Conservation (phyloP, 2,888 invertebrate species). For the Drosophila mulleri region DNA sequence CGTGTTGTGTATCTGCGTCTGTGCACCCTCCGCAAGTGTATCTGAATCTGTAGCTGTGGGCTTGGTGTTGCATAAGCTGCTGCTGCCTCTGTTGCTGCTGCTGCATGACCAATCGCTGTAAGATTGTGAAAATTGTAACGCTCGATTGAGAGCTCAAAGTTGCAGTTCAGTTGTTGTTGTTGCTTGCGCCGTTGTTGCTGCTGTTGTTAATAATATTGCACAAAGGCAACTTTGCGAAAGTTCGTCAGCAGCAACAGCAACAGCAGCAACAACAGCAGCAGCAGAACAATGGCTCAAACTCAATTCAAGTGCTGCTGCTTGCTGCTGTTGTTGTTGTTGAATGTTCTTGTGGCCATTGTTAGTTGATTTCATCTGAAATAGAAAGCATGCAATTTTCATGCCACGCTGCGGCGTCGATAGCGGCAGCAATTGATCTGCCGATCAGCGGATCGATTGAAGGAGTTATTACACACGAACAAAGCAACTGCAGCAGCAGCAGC, state of each 20-base stretch:
- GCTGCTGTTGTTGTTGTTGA: constrained; percentile 36
- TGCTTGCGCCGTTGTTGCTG: constrained; percentile 47
- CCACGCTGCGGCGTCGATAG: constrained; percentile 75
- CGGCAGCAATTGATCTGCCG: constrained; percentile 78
- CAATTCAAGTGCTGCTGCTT: constrained; percentile 59
- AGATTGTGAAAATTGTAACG: constrained; percentile 82
- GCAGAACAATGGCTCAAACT: constrained; percentile 71
- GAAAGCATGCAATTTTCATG: constrained; percentile 81
- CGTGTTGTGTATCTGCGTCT: constrained; percentile 45
- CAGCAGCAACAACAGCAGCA: constrained; percentile 45
- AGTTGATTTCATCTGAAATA: constrained; percentile 80
- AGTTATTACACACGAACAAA: constrained; percentile 80
- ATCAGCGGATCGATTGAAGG: constrained; percentile 77
- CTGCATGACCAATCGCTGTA: constrained; percentile 79
- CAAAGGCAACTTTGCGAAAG: constrained; percentile 77
- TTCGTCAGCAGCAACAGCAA: constrained; percentile 66
- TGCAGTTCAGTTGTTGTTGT: constrained; percentile 34
- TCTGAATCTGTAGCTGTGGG: constrained; percentile 66
- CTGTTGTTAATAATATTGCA: constrained; percentile 77
- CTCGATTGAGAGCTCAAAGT: constrained; percentile 80
- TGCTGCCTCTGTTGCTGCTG: constrained; percentile 42
- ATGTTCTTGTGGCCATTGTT: constrained; percentile 73
- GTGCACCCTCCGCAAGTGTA: constrained; percentile 39
- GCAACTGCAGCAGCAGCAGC: constrained; percentile 31
- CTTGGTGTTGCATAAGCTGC: constrained; percentile 53